These are phyloP conservation scores for Bucco capensis DNA, from an alignment of 2,113 vertebrate genomes.

Conservation along the genomic window DNA sequence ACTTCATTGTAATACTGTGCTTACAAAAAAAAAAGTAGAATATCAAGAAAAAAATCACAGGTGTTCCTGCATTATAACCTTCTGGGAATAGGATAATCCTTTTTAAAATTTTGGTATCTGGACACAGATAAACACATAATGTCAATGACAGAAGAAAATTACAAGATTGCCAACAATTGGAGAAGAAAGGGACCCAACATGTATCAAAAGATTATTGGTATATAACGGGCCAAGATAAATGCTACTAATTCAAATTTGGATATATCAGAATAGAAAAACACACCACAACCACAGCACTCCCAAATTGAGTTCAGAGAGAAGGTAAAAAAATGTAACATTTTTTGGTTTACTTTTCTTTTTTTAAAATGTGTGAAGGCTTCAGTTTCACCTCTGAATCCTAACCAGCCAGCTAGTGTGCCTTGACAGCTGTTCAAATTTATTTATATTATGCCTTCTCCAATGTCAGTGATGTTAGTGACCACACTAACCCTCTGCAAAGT, in stretches of 20 bases:
- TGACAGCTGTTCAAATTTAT: conserved; percentile 80
- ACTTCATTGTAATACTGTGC: not conserved
- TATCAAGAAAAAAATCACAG: not conserved
- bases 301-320: not conserved
- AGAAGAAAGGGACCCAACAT: not conserved
- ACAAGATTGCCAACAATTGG: not conserved
- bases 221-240: not conserved
- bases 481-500: not conserved
- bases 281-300: not conserved
- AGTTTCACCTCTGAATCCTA: conserved; percentile 29
- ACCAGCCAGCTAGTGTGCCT: conserved; percentile 43
- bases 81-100: not conserved
- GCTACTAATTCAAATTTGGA: not conserved
- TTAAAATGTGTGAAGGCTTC: not conserved
- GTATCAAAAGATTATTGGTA: not conserved
- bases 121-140: not conserved
- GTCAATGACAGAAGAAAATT: not conserved
- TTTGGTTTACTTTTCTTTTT: not conserved
- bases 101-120: not conserved
- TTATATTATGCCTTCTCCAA: conserved; percentile 68
- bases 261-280: not conserved
- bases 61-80: not conserved
- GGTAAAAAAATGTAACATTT: not conserved
- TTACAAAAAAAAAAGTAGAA: not conserved
- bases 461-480: conserved; percentile 65